A percentile compares a stretch with the other conserved stretches of the same genome.
These are phyloP conservation scores for Anoplius nigerrimus DNA, from an alignment of 2,888 invertebrate species.

Conservation along the genomic window DNA sequence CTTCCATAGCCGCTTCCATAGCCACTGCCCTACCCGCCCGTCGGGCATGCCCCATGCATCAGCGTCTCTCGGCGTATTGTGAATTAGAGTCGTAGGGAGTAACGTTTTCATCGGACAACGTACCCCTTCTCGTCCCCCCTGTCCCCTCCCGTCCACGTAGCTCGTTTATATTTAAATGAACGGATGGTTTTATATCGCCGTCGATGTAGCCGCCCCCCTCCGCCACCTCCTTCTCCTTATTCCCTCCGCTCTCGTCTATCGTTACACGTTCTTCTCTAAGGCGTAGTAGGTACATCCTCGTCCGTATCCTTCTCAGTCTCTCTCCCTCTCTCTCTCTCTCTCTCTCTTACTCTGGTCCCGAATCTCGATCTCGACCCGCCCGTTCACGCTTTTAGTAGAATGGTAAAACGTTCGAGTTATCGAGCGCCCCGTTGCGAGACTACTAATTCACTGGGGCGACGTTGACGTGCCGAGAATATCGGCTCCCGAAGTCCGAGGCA, in stretches of 20 bases:
- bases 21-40: too few relatives aligned
- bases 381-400: neutral
- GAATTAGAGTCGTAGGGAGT: constrained; percentile 4
- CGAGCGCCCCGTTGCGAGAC: too few relatives aligned
- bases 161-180: constrained; percentile 59
- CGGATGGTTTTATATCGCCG: constrained; percentile 46
- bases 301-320: neutral
- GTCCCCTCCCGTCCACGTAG: neutral
- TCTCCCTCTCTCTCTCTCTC: neutral
- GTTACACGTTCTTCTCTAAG: too few relatives aligned
- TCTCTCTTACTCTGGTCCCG: constrained; percentile 18
- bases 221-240: neutral
- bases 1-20: too few relatives aligned
- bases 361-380: neutral
- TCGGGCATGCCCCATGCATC: constrained; percentile 1
- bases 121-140: neutral
- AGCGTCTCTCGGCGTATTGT: constrained; percentile 2
- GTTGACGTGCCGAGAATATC: too few relatives aligned
- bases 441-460: too few relatives aligned
- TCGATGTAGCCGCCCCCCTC: constrained; percentile 14
- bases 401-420: too few relatives aligned
- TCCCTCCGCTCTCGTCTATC: neutral
- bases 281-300: neutral
- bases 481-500: too few relatives aligned
- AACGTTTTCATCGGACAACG: constrained; percentile 47